Evolutionary conservation across 2,888 invertebrate species (phyloP).

Genomic region (Malthinus seriepunctatus): DNA sequence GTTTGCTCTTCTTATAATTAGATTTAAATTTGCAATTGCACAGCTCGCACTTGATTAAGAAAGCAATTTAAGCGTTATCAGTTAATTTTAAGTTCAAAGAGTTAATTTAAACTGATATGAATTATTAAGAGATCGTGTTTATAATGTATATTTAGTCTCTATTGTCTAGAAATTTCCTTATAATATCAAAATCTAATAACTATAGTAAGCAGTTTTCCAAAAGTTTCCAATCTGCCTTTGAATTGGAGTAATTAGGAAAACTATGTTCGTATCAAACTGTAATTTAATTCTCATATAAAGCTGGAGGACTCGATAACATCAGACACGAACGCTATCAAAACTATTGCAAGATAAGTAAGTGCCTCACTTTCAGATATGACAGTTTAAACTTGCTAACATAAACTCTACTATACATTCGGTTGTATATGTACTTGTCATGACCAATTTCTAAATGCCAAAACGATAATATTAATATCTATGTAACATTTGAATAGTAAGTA

Average conservation of each 20-base stretch:
- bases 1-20: too few relatives aligned
- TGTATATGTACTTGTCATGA: conserved; percentile 14
- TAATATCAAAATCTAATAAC: not conserved
- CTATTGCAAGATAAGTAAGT: conserved; percentile 32
- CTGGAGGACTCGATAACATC: conserved; percentile 37
- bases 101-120: not conserved
- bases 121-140: not conserved
- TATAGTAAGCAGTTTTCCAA: conserved; percentile 11
- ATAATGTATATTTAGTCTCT: not conserved
- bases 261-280: conserved; percentile 39
- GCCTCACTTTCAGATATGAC: conserved; percentile 26
- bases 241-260: conserved; percentile 40
- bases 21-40: too few relatives aligned
- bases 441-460: conserved; percentile 10
- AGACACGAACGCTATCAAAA: conserved; percentile 35
- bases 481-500: not conserved
- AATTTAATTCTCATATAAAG: conserved; percentile 41
- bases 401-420: conserved; percentile 7
- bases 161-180: conserved; percentile 10
- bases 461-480: conserved; percentile 3
- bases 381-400: conserved; percentile 17
- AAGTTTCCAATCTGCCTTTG: conserved; percentile 38
- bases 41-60: too few relatives aligned
- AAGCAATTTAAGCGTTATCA: not conserved
- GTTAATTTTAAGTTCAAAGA: not conserved